Evolutionary conservation across 2,888 invertebrate genomes (phyloP), one percentile per base, ranked within the genome.

Genomic region (Mimumesa dahlbomi): DNA sequence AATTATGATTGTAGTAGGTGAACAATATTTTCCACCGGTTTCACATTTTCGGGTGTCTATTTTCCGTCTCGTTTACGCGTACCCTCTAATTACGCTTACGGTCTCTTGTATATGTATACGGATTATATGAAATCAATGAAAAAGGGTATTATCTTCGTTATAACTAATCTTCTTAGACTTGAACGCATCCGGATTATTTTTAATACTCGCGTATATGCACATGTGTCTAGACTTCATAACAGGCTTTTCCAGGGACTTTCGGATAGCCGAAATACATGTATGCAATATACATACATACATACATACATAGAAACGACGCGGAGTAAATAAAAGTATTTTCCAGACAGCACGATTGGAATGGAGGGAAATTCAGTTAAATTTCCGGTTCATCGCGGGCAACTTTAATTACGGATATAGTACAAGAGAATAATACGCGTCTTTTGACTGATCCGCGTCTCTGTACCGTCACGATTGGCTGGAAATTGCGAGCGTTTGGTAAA

Each of bases 361-460:
- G 7, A 16, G 5, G n/a, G 29, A 14, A 11, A 36, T 13, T 13
- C 36, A 29, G 38, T 25, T 19, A 14, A 31, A 14, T 38, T 40
- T 22, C 21, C 31, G 36, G 16, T 21, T 7, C 29, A 31, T 58
- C 31, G 21, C 21, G 16, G 7, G 4, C 25, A 16, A n/a, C 36
- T 29, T 19, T 3, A 18, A 18, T 56, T 9, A 6, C 45, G 43
- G 6, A 16, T 19, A 50, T 14, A 43, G 25, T n/a, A 34, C 43
- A 16, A 19, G 36, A 31, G 42, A 54, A 49, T 63, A 56, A 11
- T 9, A 31, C 46, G 34, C n/a, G 46, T 31, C 40, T 31, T 38
- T 29, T 25, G 57, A 50, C 14, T 25, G 50, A 21, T 50, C 19
- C 22, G 48, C 29, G 43, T 11, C 46, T 5, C 22, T n/a, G 46